phyloP scores from a whole-genome alignment of 2,888 invertebrate species.

The Caenorhabditis angaria region DNA sequence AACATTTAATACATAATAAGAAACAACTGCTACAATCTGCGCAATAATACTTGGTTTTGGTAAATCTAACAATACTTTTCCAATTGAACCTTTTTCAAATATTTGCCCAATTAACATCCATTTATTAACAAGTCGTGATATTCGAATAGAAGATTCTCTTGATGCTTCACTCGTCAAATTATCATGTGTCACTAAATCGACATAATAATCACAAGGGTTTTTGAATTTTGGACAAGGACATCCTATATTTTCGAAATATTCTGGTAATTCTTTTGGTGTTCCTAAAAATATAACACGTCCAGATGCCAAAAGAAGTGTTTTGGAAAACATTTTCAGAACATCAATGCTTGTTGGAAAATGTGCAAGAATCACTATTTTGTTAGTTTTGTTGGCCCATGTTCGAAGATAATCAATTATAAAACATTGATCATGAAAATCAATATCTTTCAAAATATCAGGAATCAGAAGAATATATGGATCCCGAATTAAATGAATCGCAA shows the following conservation, averaged over 20 bases:
- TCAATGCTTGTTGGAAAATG: constrained; percentile 93
- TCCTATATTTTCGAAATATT: constrained; percentile 87
- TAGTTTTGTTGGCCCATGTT: constrained; percentile 81
- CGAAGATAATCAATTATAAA: constrained; percentile 91
- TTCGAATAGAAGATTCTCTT: constrained; percentile 90
- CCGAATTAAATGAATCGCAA: constrained; percentile 87
- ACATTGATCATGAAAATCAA: constrained; percentile 95
- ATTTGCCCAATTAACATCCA: constrained; percentile 71
- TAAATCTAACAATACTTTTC: constrained; percentile 34
- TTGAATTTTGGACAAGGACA: constrained; percentile 95
- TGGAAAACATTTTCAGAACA: constrained; percentile 90
- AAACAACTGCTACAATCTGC: constrained; percentile 13
- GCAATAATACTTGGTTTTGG: constrained; percentile 11
- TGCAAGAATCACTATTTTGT: constrained; percentile 87
- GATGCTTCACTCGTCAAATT: constrained; percentile 92
- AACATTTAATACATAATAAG: constrained; percentile 72
- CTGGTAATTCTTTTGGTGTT: constrained; percentile 82
- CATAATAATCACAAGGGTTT: constrained; percentile 95
- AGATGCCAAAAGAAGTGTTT: constrained; percentile 86
- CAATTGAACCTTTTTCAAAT: constrained; percentile 17
- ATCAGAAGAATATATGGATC: constrained; percentile 82
- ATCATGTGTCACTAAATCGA: constrained; percentile 91
- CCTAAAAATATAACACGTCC: constrained; percentile 92
- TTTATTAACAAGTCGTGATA: constrained; percentile 87
- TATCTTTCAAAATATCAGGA: constrained; percentile 87